phyloP scores from a whole-genome alignment of 2,797 vertebrate genomes.

The Thalassophryne amazonica region DNA sequence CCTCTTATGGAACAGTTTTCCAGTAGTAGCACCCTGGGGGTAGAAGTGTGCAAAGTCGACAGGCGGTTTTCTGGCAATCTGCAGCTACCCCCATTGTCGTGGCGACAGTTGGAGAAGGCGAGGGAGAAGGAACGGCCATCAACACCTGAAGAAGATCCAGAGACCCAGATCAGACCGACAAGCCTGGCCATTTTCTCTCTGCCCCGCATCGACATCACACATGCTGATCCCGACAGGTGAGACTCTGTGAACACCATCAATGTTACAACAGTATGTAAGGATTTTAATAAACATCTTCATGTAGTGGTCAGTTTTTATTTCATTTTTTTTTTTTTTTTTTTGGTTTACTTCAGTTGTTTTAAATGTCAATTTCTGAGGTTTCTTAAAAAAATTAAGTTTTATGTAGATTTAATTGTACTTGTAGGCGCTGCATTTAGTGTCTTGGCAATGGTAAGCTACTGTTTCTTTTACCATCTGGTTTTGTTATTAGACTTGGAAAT shows the following conservation, averaged over 20 bases:
- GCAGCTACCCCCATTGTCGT: constrained; percentile 90
- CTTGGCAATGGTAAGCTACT: neutral
- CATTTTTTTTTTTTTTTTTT: neutral
- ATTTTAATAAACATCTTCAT: neutral
- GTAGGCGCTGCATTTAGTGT: neutral
- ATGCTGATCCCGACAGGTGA: constrained; percentile 87
- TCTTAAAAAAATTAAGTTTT: too few species aligned
- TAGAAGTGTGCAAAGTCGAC: constrained; percentile 87
- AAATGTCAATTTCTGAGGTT: too few species aligned
- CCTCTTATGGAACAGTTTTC: constrained; percentile 78
- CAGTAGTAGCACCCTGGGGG: constrained; percentile 80
- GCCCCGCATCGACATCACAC: constrained; percentile 92
- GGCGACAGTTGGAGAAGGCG: constrained; percentile 84
- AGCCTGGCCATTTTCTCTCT: constrained; percentile 82
- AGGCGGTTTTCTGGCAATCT: constrained; percentile 90
- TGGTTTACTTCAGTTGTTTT: neutral
- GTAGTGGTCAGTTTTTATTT: neutral
- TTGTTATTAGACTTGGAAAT: constrained; percentile 14
- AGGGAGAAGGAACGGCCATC: constrained; percentile 61
- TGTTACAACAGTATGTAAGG: too few species aligned
- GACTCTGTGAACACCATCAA: neutral
- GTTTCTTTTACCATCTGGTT: neutral
- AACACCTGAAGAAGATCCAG: constrained; percentile 83
- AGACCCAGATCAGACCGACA: constrained; percentile 79
- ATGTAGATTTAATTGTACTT: too few species aligned